Base-by-base conservation (phyloP, 92 coral and sea anemone species). In the Zoanthus gigantus region DNA sequence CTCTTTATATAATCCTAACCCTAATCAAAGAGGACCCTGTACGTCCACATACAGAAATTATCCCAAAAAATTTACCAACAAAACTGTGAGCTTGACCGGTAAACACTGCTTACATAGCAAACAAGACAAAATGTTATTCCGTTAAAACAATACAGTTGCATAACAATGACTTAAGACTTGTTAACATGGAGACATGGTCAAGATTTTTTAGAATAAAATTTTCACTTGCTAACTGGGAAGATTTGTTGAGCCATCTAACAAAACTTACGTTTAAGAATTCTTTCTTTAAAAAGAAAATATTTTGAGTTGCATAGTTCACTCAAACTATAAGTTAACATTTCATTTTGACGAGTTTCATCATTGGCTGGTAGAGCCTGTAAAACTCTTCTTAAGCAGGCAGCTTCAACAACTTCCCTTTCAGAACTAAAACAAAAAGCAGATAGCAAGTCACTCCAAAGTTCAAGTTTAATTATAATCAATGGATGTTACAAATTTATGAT, bases 321-420 rank as follows among this genome's bases (percentile, higher is more conserved):
- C 18, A 18, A 79, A 79, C 30, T 60, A 32, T 45, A 63, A 17
- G 37, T 17, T 13, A 80, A 14, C 52, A 81, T 65, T 29, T 68
- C 60, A 67, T 28, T 28, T 34, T 65, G 85, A 81, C 15, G 18
- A 81, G 85, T 66, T 47, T 81, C 74, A 11, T 66, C 75, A 23
- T 42, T n/a, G 85, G 74, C 85, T 81, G 48, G 74, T 66, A 76
- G 15, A 23, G 60, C 73, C 58, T 86, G 80, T 72, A 56, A 34
- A 76, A 53, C 9, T 74, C 78, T 68, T 53, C 86, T 89, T 93
- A 96, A 28, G 99, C 99, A 87, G 99, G 99, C 29, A 97, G 96
- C 84, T 97, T 97, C 88, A 97, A 89, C n/a, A 96, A 90, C 84
- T 95, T 95, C 52, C 98, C 99, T 79, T 97, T 97, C 83, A 97